Percentiles rank a stretch among this genome's conserved stretches.
Conservation (phyloP, 1,140 invertebrate species). For the Diuraphis noxia region DNA sequence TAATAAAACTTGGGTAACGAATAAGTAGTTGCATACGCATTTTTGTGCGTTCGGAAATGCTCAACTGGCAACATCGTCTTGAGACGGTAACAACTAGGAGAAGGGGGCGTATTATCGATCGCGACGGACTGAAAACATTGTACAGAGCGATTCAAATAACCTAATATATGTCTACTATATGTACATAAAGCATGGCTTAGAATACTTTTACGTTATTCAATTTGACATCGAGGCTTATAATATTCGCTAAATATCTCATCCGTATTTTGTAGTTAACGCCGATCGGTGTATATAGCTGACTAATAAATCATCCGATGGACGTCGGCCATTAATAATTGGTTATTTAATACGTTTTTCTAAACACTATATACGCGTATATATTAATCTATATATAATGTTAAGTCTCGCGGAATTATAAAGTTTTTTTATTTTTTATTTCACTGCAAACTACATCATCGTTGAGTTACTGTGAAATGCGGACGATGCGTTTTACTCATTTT, state of each 20-base stretch:
- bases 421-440: not conserved
- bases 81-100: constrained; percentile 31
- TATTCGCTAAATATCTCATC: not conserved
- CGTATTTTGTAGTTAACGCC: not conserved
- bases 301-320: not conserved
- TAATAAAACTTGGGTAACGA: not conserved
- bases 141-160: constrained; percentile 39
- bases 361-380: not conserved
- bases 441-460: not conserved
- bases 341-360: not conserved
- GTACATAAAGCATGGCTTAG: not conserved
- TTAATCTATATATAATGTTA: too few species aligned
- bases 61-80: constrained; percentile 39
- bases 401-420: not conserved
- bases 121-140: constrained; percentile 32
- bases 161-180: not conserved
- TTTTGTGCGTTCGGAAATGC: constrained; percentile 14
- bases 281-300: not conserved
- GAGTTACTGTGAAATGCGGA: not conserved
- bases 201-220: not conserved
- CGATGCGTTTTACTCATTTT: not conserved
- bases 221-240: not conserved
- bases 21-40: constrained; percentile 22
- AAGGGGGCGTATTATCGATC: constrained; percentile 35
- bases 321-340: not conserved